These are phyloP conservation scores for Eidolon helvum DNA, from an alignment of 2,113 vertebrate species.

Conservation along the genomic window DNA sequence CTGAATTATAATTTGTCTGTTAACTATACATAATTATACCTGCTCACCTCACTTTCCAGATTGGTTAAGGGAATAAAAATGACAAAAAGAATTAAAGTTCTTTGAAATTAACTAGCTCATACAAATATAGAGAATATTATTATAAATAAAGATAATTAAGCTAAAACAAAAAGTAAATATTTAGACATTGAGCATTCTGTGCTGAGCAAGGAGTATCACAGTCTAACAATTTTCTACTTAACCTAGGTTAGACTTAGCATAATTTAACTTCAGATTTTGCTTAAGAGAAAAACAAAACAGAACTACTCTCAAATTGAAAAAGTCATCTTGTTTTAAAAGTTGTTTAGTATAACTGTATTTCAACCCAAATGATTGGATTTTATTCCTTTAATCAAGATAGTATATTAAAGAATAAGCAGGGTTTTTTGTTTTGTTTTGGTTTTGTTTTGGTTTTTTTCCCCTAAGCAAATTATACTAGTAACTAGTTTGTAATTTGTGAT, in stretches of 20 bases:
- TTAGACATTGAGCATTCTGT: not conserved
- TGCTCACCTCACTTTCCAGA: not conserved
- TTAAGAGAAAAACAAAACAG: not conserved
- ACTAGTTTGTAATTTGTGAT: conserved; percentile 87
- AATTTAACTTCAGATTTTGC: conserved; percentile 16
- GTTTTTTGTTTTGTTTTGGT: conserved; percentile 51
- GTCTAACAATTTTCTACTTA: not conserved
- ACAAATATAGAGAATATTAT: not conserved
- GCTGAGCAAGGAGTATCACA: not conserved
- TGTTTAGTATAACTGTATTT: conserved; percentile 70
- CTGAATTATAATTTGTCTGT: not conserved
- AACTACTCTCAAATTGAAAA: conserved; percentile 52
- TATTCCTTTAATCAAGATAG: conserved; percentile 75
- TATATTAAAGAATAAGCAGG: conserved; percentile 65
- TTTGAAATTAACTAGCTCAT: not conserved
- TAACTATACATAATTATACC: not conserved
- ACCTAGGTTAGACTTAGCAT: not conserved
- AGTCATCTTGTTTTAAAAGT: conserved; percentile 73
- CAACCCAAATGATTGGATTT: conserved; percentile 81
- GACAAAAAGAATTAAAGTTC: not conserved
- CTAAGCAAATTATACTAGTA: conserved; percentile 80
- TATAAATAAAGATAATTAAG: not conserved
- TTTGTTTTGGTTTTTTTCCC: conserved; percentile 72
- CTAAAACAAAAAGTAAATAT: not conserved
- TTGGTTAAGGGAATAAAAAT: not conserved